Evolutionary conservation across 92 coral and sea anemone genomes (phyloP).

Genomic region (Scolanthus callimorphus): DNA sequence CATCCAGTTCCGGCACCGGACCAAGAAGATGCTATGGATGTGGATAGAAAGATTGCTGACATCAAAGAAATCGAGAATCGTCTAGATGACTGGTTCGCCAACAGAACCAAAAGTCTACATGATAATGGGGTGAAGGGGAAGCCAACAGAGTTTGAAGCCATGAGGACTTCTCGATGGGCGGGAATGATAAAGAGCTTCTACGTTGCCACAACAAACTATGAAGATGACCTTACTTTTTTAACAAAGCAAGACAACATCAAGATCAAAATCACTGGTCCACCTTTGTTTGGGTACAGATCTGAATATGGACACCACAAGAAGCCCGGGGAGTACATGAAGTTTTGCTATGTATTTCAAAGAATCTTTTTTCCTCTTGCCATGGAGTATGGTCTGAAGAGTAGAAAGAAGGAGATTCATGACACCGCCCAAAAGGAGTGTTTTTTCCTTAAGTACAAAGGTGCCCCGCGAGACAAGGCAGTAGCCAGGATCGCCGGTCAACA

Average conservation of each 20-base stretch:
- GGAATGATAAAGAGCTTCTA: neutral
- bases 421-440: neutral
- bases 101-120: neutral
- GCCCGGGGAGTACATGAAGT: conserved; percentile 4
- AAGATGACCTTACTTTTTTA: neutral
- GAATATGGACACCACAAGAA: neutral
- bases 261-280: too few relatives aligned
- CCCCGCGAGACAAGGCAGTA: neutral
- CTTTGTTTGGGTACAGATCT: too few relatives aligned
- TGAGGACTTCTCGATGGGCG: neutral
- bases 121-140: too few relatives aligned
- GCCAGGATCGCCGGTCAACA: neutral
- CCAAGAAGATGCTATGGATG: neutral
- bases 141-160: neutral
- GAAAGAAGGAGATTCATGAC: conserved; percentile 18
- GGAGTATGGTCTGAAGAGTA: conserved; percentile 26
- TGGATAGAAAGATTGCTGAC: too few relatives aligned
- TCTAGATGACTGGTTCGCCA: neutral
- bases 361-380: too few relatives aligned
- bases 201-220: neutral
- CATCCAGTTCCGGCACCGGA: neutral
- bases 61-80: neutral
- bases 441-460: neutral
- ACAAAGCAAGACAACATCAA: neutral
- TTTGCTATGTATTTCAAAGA: conserved; percentile 26